Percentiles rank a stretch among this genome's conserved stretches.
Evolutionary conservation across 2,888 invertebrate species (phyloP).

Genomic region (Lithosia quadra): DNA sequence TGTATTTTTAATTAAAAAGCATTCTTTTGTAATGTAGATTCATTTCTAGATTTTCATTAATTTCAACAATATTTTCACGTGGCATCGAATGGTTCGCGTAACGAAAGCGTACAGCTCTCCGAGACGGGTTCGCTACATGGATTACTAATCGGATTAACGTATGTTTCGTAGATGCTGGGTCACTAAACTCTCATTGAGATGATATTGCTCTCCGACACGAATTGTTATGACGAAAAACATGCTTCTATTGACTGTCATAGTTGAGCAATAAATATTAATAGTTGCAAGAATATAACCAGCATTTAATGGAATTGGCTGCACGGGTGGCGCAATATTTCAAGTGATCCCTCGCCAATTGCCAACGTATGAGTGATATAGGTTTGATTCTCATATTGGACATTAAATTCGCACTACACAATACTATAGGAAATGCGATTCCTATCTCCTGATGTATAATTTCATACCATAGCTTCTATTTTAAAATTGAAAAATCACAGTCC

Average conservation of each 20-base stretch:
- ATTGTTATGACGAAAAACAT: conserved; percentile 37
- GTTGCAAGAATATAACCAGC: neutral
- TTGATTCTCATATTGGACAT: no score
- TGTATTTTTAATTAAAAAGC: no score
- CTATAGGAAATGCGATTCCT: no score
- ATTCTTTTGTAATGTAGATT: conserved; percentile 14
- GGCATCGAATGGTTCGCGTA: conserved; percentile 43
- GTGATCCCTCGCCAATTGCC: neutral
- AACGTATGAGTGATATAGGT: neutral
- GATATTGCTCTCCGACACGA: conserved; percentile 47
- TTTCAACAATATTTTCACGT: conserved; percentile 23
- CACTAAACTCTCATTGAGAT: conserved; percentile 57
- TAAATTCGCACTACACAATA: no score
- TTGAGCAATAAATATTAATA: conserved; percentile 26
- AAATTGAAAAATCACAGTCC: no score
- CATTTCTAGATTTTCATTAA: conserved; percentile 22
- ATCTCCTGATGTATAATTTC: neutral
- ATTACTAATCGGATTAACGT: conserved; percentile 64
- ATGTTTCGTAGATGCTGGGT: conserved; percentile 56
- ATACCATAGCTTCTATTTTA: no score
- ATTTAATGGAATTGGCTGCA: neutral
- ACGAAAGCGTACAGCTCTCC: conserved; percentile 53
- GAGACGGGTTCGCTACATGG: conserved; percentile 56
- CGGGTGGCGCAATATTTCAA: neutral
- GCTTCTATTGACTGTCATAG: conserved; percentile 26